Conservation (phyloP, 2,888 invertebrate species). For the Anarsia innoxiella region DNA sequence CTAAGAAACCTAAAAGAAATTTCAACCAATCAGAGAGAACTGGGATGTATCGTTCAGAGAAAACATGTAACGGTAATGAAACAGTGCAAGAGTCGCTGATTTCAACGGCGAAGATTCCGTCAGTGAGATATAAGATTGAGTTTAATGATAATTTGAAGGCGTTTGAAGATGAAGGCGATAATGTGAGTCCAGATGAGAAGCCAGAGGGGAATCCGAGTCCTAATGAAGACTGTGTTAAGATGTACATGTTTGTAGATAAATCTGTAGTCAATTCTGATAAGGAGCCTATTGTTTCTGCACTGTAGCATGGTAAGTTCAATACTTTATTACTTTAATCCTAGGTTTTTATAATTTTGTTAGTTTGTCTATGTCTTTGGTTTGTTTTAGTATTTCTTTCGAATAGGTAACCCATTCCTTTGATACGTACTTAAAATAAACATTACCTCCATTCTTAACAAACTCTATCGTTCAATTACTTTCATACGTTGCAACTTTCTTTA, state of each 20-base stretch:
- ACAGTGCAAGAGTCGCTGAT: conserved; percentile 64
- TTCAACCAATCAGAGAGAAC: conserved; percentile 62
- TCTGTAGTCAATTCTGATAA: conserved; percentile 56
- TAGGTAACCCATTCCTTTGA: too few relatives aligned
- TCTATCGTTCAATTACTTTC: too few relatives aligned
- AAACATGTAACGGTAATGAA: conserved; percentile 67
- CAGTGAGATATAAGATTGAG: conserved; percentile 63
- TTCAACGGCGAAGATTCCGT: conserved; percentile 60
- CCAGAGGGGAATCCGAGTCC: conserved; percentile 59
- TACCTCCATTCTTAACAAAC: too few relatives aligned
- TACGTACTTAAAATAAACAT: too few relatives aligned
- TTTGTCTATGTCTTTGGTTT: too few relatives aligned
- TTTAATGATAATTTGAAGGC: conserved; percentile 51
- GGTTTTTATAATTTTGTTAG: too few relatives aligned
- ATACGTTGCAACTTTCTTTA: too few relatives aligned
- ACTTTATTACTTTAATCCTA: too few relatives aligned
- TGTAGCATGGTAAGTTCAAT: conserved; percentile 38
- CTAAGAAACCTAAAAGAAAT: conserved; percentile 54
- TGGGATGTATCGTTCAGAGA: conserved; percentile 63
- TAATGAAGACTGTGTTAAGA: conserved; percentile 63
- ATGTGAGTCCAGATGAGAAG: conserved; percentile 66
- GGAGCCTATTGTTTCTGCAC: conserved; percentile 63
- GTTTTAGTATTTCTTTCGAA: too few relatives aligned
- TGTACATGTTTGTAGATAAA: conserved; percentile 70
- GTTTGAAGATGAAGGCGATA: conserved; percentile 42